These are phyloP conservation scores for Scaptomyza parva DNA, from an alignment of 2,888 invertebrate species.

Conservation along the genomic window DNA sequence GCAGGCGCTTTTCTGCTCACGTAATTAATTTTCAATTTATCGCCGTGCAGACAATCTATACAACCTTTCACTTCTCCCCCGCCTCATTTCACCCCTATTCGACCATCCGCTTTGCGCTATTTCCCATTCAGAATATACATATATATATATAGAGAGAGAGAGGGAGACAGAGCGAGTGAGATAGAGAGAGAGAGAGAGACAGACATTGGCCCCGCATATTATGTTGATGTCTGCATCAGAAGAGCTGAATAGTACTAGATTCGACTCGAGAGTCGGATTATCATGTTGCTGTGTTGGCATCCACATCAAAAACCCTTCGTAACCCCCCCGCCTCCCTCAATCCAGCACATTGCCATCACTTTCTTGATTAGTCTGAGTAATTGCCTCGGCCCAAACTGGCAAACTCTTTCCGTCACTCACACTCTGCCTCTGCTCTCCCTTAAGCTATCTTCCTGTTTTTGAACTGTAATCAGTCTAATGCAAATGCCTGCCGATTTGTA, in stretches of 20 bases:
- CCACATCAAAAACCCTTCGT: neutral
- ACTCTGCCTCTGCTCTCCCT: too few species aligned
- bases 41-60: conserved; percentile 8
- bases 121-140: neutral
- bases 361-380: conserved; percentile 29
- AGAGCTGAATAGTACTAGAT: conserved; percentile 15
- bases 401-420: conserved; percentile 16
- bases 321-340: too few species aligned
- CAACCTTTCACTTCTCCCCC: too few species aligned
- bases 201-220: conserved; percentile 2
- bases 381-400: conserved; percentile 29
- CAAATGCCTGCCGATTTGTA: conserved; percentile 54
- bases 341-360: neutral
- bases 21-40: conserved; percentile 73
- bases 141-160: too few species aligned
- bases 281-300: conserved; percentile 19
- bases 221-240: conserved; percentile 17
- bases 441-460: neutral
- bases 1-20: conserved; percentile 52
- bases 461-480: conserved; percentile 64
- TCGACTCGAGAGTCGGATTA: conserved; percentile 20
- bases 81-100: too few species aligned
- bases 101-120: too few species aligned
- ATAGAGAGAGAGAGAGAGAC: too few species aligned
- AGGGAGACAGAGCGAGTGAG: too few species aligned